Evolutionary conservation across 2,888 invertebrate genomes (phyloP).

Genomic region (Aproaerema taeniolella): DNA sequence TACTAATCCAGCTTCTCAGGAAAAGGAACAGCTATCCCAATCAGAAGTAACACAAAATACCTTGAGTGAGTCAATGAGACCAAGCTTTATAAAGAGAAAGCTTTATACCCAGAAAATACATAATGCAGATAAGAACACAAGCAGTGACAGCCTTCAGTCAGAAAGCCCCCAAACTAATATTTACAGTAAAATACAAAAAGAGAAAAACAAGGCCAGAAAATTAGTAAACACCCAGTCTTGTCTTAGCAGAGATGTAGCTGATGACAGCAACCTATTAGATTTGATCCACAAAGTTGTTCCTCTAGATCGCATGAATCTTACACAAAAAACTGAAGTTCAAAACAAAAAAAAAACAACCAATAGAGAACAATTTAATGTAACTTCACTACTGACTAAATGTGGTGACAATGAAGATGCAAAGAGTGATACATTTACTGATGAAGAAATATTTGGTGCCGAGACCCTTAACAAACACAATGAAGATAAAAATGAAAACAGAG

Average conservation of each 20-base stretch:
- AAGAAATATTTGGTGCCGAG: conserved; percentile 46
- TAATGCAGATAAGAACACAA: conserved; percentile 45
- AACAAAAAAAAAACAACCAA: conserved; percentile 27
- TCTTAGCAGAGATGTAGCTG: conserved; percentile 47
- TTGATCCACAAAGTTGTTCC: conserved; percentile 66
- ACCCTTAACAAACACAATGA: conserved; percentile 18
- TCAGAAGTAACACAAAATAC: conserved; percentile 15
- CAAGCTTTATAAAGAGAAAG: conserved; percentile 65
- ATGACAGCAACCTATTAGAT: conserved; percentile 50
- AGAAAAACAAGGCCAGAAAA: conserved; percentile 57
- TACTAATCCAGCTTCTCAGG: not conserved
- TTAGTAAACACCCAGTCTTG: conserved; percentile 51
- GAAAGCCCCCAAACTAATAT: conserved; percentile 47
- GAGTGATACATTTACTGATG: conserved; percentile 65
- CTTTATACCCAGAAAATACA: conserved; percentile 61
- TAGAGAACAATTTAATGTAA: conserved; percentile 48
- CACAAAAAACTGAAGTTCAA: conserved; percentile 31
- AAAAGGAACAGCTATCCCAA: conserved; percentile 4
- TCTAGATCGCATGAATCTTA: conserved; percentile 44
- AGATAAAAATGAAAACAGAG: conserved; percentile 12
- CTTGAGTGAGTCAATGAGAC: conserved; percentile 49
- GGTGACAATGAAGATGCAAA: conserved; percentile 36
- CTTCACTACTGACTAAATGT: conserved; percentile 43
- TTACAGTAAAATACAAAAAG: conserved; percentile 38
- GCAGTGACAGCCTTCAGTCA: conserved; percentile 30